phyloP scores from a whole-genome alignment of 2,113 vertebrate genomes.

The Neolamprologus brichardi region DNA sequence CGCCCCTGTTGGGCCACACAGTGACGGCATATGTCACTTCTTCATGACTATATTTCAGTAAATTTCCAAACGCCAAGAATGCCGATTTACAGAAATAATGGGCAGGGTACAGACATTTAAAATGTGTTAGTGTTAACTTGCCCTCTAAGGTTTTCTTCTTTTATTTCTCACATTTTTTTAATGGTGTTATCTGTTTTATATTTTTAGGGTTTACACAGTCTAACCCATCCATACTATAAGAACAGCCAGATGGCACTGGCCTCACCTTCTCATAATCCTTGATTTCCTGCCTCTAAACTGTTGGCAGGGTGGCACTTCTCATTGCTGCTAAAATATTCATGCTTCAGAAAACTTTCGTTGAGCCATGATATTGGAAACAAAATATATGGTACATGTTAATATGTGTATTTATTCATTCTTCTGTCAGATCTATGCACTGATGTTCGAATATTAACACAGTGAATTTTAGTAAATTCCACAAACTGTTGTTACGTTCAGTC shows the following conservation, averaged over 20 bases:
- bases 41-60: not conserved
- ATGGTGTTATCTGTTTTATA: rapidly evolving
- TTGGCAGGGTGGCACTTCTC: not conserved
- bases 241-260: not conserved
- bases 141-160: not conserved
- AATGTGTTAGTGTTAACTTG: rapidly evolving
- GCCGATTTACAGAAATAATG: rapidly evolving
- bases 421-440: not conserved
- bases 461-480: not conserved
- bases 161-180: rapidly evolving
- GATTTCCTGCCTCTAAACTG: not conserved
- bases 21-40: not conserved
- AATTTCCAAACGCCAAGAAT: not conserved
- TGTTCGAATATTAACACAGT: not conserved
- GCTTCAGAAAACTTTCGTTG: not conserved
- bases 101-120: not conserved
- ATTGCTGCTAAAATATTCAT: not conserved
- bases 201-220: not conserved
- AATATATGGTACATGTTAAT: not conserved
- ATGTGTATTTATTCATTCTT: not conserved
- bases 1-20: not conserved
- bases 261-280: rapidly evolving
- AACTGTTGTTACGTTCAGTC: not conserved
- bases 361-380: not conserved
- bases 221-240: not conserved